Evolutionary conservation across 2,797 vertebrate species (phyloP).

Genomic region (Syngnathus acus): DNA sequence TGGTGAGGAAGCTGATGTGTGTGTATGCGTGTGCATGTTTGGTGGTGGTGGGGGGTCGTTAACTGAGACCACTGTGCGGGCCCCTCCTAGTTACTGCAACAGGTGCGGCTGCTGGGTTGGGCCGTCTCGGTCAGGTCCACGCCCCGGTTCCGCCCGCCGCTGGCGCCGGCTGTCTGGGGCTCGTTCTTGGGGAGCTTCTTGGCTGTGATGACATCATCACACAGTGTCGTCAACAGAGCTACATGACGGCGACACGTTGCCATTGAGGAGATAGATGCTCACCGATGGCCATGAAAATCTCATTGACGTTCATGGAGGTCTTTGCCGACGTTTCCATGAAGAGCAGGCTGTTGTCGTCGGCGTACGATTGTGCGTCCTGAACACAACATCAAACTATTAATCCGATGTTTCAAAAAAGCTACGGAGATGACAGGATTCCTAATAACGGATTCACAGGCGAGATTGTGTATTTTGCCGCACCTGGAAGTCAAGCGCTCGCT

Average conservation of each 20-base stretch:
- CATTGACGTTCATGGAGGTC: constrained; percentile 98
- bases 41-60: background rate
- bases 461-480: constrained; percentile 44
- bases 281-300: constrained; percentile 99
- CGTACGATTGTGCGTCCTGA: constrained; percentile 96
- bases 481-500: constrained; percentile 97
- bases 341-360: constrained; percentile 98
- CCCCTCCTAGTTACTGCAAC: constrained; percentile 86
- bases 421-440: no score
- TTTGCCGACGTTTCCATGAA: constrained; percentile 99
- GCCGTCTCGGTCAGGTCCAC: constrained; percentile 94
- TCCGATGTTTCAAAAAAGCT: no score
- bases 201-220: constrained; percentile 61
- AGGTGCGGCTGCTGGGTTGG: constrained; percentile 86
- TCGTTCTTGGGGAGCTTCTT: constrained; percentile 98
- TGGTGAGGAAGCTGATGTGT: constrained; percentile 72
- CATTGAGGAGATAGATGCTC: constrained; percentile 35
- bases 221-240: background rate
- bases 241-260: background rate
- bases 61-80: constrained; percentile 19
- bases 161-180: constrained; percentile 79
- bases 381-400: background rate
- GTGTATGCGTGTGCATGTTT: constrained; percentile 74
- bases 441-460: no score
- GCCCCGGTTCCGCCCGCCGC: constrained; percentile 81